phyloP scores from a whole-genome alignment of 2,797 vertebrate genomes.

The Lepilemur ruficaudatus region DNA sequence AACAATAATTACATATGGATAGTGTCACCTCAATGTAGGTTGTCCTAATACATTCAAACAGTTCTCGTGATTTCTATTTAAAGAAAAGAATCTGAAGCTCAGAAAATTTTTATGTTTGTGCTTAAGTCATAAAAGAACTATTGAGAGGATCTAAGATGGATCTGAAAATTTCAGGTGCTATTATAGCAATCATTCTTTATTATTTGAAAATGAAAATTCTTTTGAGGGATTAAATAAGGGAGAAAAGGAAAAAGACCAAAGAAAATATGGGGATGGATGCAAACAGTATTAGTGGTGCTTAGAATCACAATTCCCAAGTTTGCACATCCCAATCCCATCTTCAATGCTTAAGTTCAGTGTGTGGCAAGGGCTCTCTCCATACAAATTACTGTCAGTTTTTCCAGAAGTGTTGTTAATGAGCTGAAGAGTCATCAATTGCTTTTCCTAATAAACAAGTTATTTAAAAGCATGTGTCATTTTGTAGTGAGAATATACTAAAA shows the following conservation, averaged over 20 bases:
- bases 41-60: neutral
- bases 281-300: fast-evolving
- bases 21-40: neutral
- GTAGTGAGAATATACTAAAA: neutral
- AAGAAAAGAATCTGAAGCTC: neutral
- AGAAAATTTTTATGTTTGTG: neutral
- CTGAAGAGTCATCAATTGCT: neutral
- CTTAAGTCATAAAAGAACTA: neutral
- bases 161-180: neutral
- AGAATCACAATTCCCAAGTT: neutral
- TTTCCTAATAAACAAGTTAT: neutral
- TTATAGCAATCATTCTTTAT: neutral
- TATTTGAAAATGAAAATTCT: neutral
- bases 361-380: neutral
- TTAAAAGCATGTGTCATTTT: slow-evolving; percentile 3
- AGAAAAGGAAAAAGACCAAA: neutral
- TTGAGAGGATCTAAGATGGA: neutral
- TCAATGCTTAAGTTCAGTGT: neutral
- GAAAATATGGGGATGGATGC: neutral
- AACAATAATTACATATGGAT: neutral
- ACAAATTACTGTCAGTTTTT: neutral
- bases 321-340: neutral
- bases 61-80: neutral
- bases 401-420: neutral
- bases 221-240: neutral